phyloP scores from a whole-genome alignment of 2,888 invertebrate species.

The Teleogryllus oceanicus region DNA sequence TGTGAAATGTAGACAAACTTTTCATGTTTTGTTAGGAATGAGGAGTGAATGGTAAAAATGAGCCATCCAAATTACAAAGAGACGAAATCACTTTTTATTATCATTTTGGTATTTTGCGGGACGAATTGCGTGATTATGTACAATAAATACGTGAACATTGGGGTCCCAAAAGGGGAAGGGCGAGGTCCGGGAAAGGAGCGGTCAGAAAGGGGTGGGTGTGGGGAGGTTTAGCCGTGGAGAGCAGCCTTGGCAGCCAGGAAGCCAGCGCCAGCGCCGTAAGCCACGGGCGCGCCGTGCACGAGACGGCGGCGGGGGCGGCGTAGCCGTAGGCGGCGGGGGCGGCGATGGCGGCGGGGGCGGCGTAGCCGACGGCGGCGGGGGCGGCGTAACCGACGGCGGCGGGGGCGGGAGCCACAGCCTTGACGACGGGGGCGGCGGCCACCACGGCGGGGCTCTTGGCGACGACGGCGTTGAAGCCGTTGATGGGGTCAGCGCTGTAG shows the following conservation, averaged over 20 bases:
- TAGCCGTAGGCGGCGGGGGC: no score
- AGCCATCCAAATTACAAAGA: not conserved
- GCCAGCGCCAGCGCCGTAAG: no score
- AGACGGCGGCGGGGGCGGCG: slow-evolving; percentile 33
- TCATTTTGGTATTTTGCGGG: not conserved
- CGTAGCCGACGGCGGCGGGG: no score
- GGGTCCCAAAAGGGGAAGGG: slow-evolving; percentile 25
- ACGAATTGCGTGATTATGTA: not conserved
- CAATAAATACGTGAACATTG: slow-evolving; percentile 3
- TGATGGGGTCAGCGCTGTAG: slow-evolving; percentile 28
- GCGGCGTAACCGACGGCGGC: slow-evolving; percentile 36
- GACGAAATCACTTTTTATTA: not conserved
- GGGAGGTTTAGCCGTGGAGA: slow-evolving; percentile 26
- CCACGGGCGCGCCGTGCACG: slow-evolving; percentile 34
- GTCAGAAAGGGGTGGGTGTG: no score
- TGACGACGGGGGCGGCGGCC: slow-evolving; percentile 32
- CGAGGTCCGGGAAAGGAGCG: no score
- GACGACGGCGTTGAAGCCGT: slow-evolving; percentile 34
- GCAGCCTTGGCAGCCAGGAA: slow-evolving; percentile 35
- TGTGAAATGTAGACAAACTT: not conserved
- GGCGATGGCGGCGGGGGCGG: slow-evolving; percentile 42
- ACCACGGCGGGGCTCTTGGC: slow-evolving; percentile 28
- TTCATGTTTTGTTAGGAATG: not conserved
- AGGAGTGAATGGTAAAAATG: not conserved
- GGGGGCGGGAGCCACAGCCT: slow-evolving; percentile 24